Evolutionary conservation across 2,113 vertebrate genomes (phyloP).

Genomic region (Microcebus jonahi): DNA sequence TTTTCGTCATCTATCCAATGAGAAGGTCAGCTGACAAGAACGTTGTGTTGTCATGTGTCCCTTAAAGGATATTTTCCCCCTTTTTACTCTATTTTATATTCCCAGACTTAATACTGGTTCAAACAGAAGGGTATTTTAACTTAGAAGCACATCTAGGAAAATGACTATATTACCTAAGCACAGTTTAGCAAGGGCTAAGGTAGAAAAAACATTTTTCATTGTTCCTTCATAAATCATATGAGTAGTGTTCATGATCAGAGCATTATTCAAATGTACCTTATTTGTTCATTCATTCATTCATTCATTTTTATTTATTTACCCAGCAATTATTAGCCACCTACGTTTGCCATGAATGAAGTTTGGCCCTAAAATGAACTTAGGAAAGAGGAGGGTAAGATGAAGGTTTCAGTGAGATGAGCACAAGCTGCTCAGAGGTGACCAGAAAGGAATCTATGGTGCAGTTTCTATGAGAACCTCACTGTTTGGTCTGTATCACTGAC

Average conservation of each 20-base stretch:
- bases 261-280: background rate
- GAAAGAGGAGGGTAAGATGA: background rate
- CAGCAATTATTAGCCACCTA: background rate
- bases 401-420: background rate
- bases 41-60: background rate
- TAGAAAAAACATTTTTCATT: background rate
- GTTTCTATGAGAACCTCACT: background rate
- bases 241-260: background rate
- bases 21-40: background rate
- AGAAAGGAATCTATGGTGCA: background rate
- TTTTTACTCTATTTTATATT: background rate
- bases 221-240: background rate
- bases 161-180: background rate
- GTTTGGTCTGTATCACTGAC: background rate
- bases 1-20: background rate
- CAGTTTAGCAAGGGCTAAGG: background rate
- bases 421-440: background rate
- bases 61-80: background rate
- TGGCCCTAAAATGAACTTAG: background rate
- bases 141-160: background rate
- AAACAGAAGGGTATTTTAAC: background rate
- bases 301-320: background rate
- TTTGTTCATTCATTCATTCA: background rate
- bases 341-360: background rate
- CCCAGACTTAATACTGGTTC: background rate